These are phyloP conservation scores for Chrysolina americana DNA, from an alignment of 2,888 invertebrate genomes.

Conservation along the genomic window DNA sequence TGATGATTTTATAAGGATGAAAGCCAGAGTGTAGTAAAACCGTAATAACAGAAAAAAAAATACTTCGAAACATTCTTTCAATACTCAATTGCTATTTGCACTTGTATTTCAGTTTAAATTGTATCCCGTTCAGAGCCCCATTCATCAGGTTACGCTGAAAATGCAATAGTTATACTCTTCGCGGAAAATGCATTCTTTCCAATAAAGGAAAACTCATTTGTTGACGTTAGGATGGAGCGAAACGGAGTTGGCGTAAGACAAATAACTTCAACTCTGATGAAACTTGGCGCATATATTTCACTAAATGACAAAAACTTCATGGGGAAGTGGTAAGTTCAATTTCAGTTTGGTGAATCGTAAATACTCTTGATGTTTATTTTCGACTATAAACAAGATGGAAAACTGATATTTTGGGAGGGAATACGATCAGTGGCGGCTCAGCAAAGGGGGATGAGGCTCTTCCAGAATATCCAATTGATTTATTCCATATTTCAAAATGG, in stretches of 20 bases:
- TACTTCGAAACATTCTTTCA: too few species aligned
- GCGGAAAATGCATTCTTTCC: neutral
- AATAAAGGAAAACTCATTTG: slow-evolving; percentile 10
- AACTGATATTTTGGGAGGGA: neutral
- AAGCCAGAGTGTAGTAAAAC: too few species aligned
- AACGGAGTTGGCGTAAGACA: neutral
- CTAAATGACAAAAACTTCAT: neutral
- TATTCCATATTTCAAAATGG: too few species aligned
- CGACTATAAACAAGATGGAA: neutral
- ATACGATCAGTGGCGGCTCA: neutral
- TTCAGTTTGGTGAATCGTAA: neutral
- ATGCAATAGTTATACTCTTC: neutral
- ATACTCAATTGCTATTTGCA: neutral
- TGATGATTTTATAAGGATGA: too few species aligned
- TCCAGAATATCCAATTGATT: too few species aligned
- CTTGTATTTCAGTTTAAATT: neutral
- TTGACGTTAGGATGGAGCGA: slow-evolving; percentile 3
- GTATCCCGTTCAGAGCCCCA: neutral
- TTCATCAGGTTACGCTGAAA: neutral
- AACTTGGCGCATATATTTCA: neutral
- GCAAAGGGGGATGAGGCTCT: neutral
- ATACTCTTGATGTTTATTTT: neutral
- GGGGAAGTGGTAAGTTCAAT: neutral
- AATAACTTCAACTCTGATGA: slow-evolving; percentile 4
- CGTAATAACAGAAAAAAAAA: too few species aligned